Percentiles rank a stretch among this genome's conserved stretches.
Evolutionary conservation across 2,888 invertebrate species (phyloP).

Genomic region (Noctuana brunneofusca): DNA sequence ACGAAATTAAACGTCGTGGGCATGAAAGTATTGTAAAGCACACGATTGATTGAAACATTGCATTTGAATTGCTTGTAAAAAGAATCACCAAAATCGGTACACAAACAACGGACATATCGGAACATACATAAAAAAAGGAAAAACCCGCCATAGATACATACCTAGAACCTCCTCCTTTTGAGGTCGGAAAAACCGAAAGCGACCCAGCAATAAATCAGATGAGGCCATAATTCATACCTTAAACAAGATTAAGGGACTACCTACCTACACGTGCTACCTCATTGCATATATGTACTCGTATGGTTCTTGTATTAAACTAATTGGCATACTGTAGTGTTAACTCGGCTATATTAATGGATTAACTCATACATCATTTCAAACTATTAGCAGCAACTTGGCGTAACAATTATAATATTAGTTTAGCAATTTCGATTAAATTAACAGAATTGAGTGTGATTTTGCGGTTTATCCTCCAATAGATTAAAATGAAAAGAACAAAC

Average conservation of each 20-base stretch:
- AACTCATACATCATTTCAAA: slow-evolving; percentile 24
- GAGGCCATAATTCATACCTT: background rate
- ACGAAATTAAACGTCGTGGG: too few relatives aligned
- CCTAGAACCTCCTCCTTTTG: too few relatives aligned
- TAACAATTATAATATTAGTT: slow-evolving; percentile 19
- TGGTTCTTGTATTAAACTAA: slow-evolving; percentile 20
- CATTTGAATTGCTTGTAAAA: too few relatives aligned
- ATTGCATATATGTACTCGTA: too few relatives aligned
- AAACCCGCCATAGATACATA: too few relatives aligned
- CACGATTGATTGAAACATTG: too few relatives aligned
- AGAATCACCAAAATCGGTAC: too few relatives aligned
- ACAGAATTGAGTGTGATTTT: background rate
- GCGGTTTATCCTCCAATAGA: background rate
- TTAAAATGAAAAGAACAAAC: too few relatives aligned
- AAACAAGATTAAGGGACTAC: slow-evolving; percentile 18
- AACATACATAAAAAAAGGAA: too few relatives aligned
- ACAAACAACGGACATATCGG: too few relatives aligned
- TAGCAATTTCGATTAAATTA: background rate
- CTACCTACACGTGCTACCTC: too few relatives aligned
- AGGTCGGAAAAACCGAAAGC: background rate
- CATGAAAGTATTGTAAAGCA: too few relatives aligned
- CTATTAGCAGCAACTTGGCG: slow-evolving; percentile 10
- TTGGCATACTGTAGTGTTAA: slow-evolving; percentile 14
- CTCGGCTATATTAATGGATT: slow-evolving; percentile 25
- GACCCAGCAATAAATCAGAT: background rate